Conservation (phyloP, 2,888 invertebrate genomes). For the Clepsis dumicolana region DNA sequence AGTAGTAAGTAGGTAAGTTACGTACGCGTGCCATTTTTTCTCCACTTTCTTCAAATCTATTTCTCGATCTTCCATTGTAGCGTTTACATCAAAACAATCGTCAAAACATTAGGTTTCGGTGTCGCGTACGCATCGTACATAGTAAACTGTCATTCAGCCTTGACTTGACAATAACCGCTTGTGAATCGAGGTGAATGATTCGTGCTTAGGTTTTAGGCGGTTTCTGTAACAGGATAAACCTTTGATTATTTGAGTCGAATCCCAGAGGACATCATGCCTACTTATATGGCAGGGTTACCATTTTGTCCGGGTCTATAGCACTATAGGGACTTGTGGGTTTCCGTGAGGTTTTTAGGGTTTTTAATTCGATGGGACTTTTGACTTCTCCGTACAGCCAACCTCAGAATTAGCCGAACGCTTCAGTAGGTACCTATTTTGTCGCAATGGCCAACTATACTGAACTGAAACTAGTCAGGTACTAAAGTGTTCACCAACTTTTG, state of each 20-base stretch:
- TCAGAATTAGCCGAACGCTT: too few species aligned
- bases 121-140: slow-evolving; percentile 59
- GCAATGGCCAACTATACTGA: too few species aligned
- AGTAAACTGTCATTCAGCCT: slow-evolving; percentile 62
- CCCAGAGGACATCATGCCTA: neutral
- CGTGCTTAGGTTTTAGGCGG: slow-evolving; percentile 34
- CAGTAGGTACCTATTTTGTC: too few species aligned
- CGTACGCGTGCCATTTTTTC: slow-evolving; percentile 22
- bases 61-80: slow-evolving; percentile 43
- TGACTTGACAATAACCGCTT: slow-evolving; percentile 59
- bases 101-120: slow-evolving; percentile 60
- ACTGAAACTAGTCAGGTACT: too few species aligned
- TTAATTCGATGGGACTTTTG: too few species aligned
- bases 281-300: too few species aligned
- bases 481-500: too few species aligned
- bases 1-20: too few species aligned
- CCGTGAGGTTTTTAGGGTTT: too few species aligned
- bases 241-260: slow-evolving; percentile 17
- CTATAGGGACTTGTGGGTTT: too few species aligned
- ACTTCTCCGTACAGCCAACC: too few species aligned
- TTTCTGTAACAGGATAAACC: slow-evolving; percentile 58
- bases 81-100: slow-evolving; percentile 52
- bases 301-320: too few species aligned
- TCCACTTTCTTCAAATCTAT: slow-evolving; percentile 32
- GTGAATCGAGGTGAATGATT: slow-evolving; percentile 58